phyloP scores from a whole-genome alignment of 2,888 invertebrate genomes.

The Melikaiella ostensackeni region DNA sequence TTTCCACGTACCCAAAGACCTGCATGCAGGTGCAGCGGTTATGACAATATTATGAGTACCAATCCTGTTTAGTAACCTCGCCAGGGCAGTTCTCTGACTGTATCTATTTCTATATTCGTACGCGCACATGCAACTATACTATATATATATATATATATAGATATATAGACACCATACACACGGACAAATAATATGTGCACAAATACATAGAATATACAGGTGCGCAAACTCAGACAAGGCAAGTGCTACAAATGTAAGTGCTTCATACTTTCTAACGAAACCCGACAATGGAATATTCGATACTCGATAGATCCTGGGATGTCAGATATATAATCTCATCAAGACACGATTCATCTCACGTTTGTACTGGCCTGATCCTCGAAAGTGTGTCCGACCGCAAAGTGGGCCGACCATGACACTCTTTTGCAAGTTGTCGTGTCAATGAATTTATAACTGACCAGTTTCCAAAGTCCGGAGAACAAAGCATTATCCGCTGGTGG shows the following conservation, averaged over 20 bases:
- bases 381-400: slow-evolving; percentile 57
- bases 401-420: slow-evolving; percentile 67
- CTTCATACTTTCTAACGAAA: slow-evolving; percentile 58
- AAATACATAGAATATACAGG: not conserved
- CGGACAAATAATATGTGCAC: not conserved
- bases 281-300: slow-evolving; percentile 54
- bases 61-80: slow-evolving; percentile 58
- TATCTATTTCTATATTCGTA: slow-evolving; percentile 32
- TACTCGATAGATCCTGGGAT: slow-evolving; percentile 50
- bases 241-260: not conserved
- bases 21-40: slow-evolving; percentile 61
- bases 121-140: no score
- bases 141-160: no score
- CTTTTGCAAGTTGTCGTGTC: slow-evolving; percentile 57
- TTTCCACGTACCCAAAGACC: slow-evolving; percentile 48
- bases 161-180: no score
- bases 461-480: slow-evolving; percentile 21
- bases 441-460: slow-evolving; percentile 50
- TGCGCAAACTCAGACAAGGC: not conserved
- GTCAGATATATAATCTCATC: slow-evolving; percentile 45
- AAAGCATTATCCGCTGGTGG: slow-evolving; percentile 16
- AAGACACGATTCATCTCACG: slow-evolving; percentile 59
- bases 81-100: slow-evolving; percentile 41
- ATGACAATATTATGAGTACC: slow-evolving; percentile 64
- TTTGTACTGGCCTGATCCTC: slow-evolving; percentile 56